These are phyloP conservation scores for Lagopus muta DNA, from an alignment of 2,113 vertebrate genomes.

Conservation along the genomic window DNA sequence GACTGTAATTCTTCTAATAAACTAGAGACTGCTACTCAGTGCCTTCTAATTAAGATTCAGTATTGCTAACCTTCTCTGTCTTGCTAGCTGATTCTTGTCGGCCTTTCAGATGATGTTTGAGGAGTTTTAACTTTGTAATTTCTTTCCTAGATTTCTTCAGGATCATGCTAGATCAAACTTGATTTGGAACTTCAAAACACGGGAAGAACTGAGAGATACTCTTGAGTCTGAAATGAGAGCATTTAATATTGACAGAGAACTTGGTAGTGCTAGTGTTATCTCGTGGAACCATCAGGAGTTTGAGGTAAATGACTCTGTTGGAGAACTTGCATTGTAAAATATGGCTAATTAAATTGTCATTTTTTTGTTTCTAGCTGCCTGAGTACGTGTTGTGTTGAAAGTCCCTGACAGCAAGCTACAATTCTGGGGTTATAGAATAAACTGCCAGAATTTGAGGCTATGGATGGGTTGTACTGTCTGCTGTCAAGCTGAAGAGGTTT, in stretches of 20 bases:
- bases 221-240: slow-evolving; percentile 97
- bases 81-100: background rate
- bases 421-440: background rate
- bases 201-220: slow-evolving; percentile 95
- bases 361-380: background rate
- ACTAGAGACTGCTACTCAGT: background rate
- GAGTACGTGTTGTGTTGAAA: background rate
- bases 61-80: background rate
- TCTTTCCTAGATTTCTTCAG: slow-evolving; percentile 87
- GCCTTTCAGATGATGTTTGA: background rate
- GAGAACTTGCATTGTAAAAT: background rate
- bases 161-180: slow-evolving; percentile 95
- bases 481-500: background rate
- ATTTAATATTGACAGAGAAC: slow-evolving; percentile 93
- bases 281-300: slow-evolving; percentile 99
- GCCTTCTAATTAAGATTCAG: background rate
- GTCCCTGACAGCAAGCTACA: background rate
- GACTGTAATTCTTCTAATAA: background rate
- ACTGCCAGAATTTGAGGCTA: background rate
- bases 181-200: slow-evolving; percentile 99
- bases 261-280: slow-evolving; percentile 91
- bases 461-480: background rate
- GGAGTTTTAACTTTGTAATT: background rate
- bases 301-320: slow-evolving; percentile 81
- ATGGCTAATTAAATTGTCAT: background rate